Conservation (phyloP, 1,140 invertebrate genomes). For the Cydia pomonella region DNA sequence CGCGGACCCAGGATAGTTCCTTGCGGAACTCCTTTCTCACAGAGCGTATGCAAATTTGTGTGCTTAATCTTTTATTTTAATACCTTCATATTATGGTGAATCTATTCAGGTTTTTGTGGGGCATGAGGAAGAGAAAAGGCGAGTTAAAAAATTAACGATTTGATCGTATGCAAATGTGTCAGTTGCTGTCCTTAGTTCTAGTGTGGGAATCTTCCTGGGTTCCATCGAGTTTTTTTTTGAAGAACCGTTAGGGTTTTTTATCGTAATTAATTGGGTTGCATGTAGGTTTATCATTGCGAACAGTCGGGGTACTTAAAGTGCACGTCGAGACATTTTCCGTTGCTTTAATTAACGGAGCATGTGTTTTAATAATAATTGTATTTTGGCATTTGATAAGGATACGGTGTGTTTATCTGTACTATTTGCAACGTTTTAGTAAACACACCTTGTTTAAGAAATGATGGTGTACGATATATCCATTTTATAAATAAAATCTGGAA, state of each 20-base stretch:
- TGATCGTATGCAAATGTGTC: slow-evolving; percentile 66
- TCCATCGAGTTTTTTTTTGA: slow-evolving; percentile 40
- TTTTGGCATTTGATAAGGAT: not conserved
- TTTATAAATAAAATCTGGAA: no score
- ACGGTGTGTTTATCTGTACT: not conserved
- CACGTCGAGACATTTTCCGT: slow-evolving; percentile 13
- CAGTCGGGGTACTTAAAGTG: slow-evolving; percentile 14
- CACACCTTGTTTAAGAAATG: not conserved
- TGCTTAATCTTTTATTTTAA: slow-evolving; percentile 80
- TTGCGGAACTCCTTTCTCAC: slow-evolving; percentile 70
- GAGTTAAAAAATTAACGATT: slow-evolving; percentile 71
- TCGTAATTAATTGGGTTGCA: slow-evolving; percentile 34
- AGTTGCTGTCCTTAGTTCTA: slow-evolving; percentile 45
- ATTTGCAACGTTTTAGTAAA: not conserved
- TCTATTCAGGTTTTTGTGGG: slow-evolving; percentile 63
- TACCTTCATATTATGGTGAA: slow-evolving; percentile 73
- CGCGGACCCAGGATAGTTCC: slow-evolving; percentile 54
- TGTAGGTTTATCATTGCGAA: slow-evolving; percentile 26
- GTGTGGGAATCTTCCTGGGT: slow-evolving; percentile 64
- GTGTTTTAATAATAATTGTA: not conserved
- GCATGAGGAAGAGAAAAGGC: slow-evolving; percentile 63
- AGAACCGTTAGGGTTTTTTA: slow-evolving; percentile 38
- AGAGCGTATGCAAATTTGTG: slow-evolving; percentile 69
- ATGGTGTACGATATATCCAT: not conserved
- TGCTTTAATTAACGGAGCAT: slow-evolving; percentile 5